Conservation (phyloP, 2,113 vertebrate genomes). For the Budorcas taxicolor region DNA sequence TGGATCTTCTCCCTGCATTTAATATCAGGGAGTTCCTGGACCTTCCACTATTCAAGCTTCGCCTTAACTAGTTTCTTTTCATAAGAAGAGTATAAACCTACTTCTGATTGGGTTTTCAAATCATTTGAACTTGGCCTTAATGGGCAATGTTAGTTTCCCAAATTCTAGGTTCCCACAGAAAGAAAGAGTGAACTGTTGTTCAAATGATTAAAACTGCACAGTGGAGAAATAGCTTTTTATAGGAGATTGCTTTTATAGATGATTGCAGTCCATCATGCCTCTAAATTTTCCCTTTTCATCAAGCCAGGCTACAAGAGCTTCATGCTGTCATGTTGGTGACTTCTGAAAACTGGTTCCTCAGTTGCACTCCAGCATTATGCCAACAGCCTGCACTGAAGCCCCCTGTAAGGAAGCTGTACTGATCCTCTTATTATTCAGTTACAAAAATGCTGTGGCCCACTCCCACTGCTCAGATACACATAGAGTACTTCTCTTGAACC, state of each 20-base stretch:
- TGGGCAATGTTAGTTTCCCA: neutral
- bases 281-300: neutral
- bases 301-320: neutral
- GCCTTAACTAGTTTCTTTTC: neutral
- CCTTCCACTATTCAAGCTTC: neutral
- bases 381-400: neutral
- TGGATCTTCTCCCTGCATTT: neutral
- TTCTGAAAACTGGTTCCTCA: neutral
- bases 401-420: neutral
- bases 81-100: neutral
- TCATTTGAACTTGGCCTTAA: neutral
- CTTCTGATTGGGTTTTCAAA: neutral
- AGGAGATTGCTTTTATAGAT: neutral
- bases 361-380: neutral
- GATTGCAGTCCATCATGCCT: neutral
- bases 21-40: neutral
- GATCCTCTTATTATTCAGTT: neutral
- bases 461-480: neutral
- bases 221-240: neutral
- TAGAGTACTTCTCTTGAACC: neutral
- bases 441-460: neutral
- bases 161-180: neutral
- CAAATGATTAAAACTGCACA: neutral
- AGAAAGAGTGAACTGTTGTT: neutral
- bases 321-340: accelerated